Evolutionary conservation across 2,888 invertebrate genomes (phyloP).

Genomic region (Pandemis cinnamomeana): DNA sequence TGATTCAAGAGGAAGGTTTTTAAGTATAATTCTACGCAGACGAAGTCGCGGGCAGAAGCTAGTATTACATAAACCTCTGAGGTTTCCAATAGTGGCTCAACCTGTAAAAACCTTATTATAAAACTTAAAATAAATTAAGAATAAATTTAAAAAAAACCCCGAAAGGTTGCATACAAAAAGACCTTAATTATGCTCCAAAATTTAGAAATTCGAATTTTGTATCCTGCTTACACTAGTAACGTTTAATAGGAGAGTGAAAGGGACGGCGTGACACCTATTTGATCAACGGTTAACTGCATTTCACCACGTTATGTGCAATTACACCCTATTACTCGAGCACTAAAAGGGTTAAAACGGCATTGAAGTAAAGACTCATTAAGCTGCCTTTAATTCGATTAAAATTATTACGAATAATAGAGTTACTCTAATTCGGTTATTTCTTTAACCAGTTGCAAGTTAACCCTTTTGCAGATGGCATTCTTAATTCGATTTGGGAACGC

Average conservation of each 20-base stretch:
- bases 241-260: too few relatives aligned
- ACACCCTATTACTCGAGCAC: conserved; percentile 9
- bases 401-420: conserved; percentile 30
- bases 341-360: conserved; percentile 33
- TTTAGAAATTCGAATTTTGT: too few relatives aligned
- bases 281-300: conserved; percentile 38
- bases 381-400: conserved; percentile 29
- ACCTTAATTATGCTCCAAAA: too few relatives aligned
- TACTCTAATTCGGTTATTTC: conserved; percentile 33
- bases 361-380: conserved; percentile 27
- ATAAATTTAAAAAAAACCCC: too few relatives aligned
- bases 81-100: too few relatives aligned
- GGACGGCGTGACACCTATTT: neutral
- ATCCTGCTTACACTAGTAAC: too few relatives aligned
- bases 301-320: conserved; percentile 9
- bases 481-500: conserved; percentile 7
- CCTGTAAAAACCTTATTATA: too few relatives aligned
- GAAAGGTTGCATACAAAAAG: conserved; percentile 29
- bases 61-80: too few relatives aligned
- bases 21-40: too few relatives aligned
- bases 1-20: too few relatives aligned
- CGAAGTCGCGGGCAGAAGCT: too few relatives aligned
- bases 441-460: conserved; percentile 16
- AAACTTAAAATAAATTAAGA: too few relatives aligned
- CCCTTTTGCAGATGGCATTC: conserved; percentile 22